Evolutionary conservation across 1,140 invertebrate species (phyloP).

Genomic region (Hetaerina americana): DNA sequence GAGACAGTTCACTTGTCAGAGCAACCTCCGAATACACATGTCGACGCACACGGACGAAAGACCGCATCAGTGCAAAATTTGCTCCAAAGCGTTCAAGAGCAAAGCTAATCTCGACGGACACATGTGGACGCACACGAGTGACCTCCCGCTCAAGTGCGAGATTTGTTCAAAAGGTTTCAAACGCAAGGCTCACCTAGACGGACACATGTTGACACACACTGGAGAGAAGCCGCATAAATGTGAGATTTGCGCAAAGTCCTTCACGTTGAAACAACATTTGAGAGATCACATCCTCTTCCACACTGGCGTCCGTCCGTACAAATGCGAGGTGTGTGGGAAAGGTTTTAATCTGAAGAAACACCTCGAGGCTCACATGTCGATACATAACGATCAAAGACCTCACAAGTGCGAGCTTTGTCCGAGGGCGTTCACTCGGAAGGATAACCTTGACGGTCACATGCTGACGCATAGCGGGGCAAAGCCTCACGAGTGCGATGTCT

Average conservation of each 20-base stretch:
- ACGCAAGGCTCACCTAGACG: too few species aligned
- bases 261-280: slow-evolving; percentile 40
- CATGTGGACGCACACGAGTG: slow-evolving; percentile 75
- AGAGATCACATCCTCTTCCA: slow-evolving; percentile 50
- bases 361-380: slow-evolving; percentile 56
- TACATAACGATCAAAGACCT: slow-evolving; percentile 75
- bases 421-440: not conserved
- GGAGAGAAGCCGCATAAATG: too few species aligned
- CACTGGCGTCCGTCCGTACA: slow-evolving; percentile 66
- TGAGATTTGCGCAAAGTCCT: slow-evolving; percentile 41
- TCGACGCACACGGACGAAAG: too few species aligned
- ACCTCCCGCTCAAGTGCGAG: slow-evolving; percentile 57
- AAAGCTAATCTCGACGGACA: slow-evolving; percentile 71
- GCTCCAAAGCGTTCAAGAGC: slow-evolving; percentile 55
- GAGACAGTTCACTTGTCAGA: too few species aligned
- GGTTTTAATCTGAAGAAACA: slow-evolving; percentile 68
- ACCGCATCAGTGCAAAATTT: slow-evolving; percentile 49
- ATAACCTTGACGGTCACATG: slow-evolving; percentile 24
- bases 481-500: slow-evolving; percentile 49
- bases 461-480: slow-evolving; percentile 46
- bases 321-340: slow-evolving; percentile 66
- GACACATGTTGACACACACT: too few species aligned
- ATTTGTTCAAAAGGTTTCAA: too few species aligned
- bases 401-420: slow-evolving; percentile 23
- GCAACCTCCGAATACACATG: too few species aligned